phyloP scores from a whole-genome alignment of 2,797 vertebrate genomes.

The Fratercula arctica region DNA sequence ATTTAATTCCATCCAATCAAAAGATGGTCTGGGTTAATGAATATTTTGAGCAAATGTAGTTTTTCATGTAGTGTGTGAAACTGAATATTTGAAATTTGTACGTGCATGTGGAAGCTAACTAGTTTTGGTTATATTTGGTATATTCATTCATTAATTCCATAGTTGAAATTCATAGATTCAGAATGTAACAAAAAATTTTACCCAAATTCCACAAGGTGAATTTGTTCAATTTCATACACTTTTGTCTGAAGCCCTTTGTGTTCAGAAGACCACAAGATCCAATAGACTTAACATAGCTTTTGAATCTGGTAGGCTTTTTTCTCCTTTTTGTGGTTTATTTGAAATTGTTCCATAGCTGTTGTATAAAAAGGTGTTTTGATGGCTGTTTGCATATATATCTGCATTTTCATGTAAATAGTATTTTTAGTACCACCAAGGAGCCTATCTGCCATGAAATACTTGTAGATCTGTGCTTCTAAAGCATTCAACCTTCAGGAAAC shows the following conservation, averaged over 20 bases:
- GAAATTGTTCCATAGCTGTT: not conserved
- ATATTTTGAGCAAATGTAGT: not conserved
- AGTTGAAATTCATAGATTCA: not conserved
- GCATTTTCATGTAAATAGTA: not conserved
- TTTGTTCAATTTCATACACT: not conserved
- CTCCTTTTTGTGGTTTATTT: not conserved
- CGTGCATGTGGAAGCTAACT: rapidly evolving
- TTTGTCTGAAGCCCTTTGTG: not conserved
- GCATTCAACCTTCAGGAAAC: not conserved
- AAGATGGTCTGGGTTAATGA: not conserved
- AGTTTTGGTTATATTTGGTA: not conserved
- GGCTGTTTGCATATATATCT: not conserved
- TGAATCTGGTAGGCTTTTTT: not conserved
- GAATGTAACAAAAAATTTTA: not conserved
- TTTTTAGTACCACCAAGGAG: not conserved
- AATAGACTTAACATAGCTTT: not conserved
- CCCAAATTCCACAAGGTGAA: not conserved
- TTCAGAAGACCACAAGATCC: not conserved
- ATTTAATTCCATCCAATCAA: not conserved
- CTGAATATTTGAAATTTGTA: not conserved
- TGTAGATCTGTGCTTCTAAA: not conserved
- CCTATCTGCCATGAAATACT: not conserved
- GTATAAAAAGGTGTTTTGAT: not conserved
- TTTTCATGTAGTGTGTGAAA: not conserved
- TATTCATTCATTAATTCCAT: not conserved